Evolutionary conservation across 2,113 vertebrate species (phyloP), one percentile per base, ranked within the genome.

Genomic region (Crypturellus undulatus): DNA sequence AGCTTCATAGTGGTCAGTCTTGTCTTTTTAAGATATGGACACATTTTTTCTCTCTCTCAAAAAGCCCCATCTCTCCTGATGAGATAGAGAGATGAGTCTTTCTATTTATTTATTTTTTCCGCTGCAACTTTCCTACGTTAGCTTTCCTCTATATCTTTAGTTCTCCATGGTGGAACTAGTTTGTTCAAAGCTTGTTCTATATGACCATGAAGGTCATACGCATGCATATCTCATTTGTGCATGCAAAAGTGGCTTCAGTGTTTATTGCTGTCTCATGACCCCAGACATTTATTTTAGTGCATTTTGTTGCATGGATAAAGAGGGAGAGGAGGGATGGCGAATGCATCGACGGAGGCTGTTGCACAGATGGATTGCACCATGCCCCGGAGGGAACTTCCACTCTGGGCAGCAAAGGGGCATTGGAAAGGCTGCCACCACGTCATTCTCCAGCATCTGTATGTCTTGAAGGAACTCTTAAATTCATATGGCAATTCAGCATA

Each of bases 361-460:
- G 25, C 36, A 52, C 64, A 63, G 14, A 73, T 0, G 4, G 9
- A 40, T 12, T 65, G 68, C 49, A n/a, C 42, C 47, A 22, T 6
- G 36, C 30, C 36, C 3, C 17, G 40, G 34, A 70, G 32, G 0
- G 1, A 82, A 24, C 40, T 52, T 58, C 0, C 0, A 26, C 34
- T 7, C 9, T 2, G 12, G 19, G 26, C 47, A 87, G 26, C 63
- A 38, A n/a, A 0, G 3, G 42, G 21, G 24, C 15, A 4, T 26
- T 42, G 58, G 45, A 71, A 87, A 45, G 20, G 32, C 60, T 56
- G 64, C 40, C 52, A 58, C 34, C 9, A 42, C 45, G 45, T 40
- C 52, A 67, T 56, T 80, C 38, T 63, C 7, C 12, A 72, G 59
- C 16, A 71, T 56, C 26, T 67, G 34, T 32, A 20, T 20, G 30